Base-by-base conservation (phyloP, 2,797 vertebrate genomes). In the Florisuga fusca region DNA sequence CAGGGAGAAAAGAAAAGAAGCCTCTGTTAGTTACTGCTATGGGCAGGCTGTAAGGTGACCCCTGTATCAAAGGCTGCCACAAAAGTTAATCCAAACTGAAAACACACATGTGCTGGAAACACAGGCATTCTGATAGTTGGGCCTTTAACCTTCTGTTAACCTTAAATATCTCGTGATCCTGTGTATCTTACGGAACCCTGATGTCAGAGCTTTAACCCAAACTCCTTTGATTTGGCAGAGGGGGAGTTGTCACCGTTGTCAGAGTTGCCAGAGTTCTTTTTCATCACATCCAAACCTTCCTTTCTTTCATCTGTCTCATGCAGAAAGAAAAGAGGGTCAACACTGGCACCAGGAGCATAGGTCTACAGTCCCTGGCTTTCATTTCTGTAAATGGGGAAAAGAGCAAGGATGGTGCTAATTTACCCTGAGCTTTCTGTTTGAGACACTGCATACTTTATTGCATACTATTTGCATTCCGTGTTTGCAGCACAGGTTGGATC, bases 61-160 rank as follows among this genome's bases (percentile, higher is more conserved):
- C 58, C 72, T 34, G 21, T 22, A 75, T 78, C 72, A 81, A 85
- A 87, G 84, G 48, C 27, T 79, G 63, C 43, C 45, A 22, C 4
- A 46, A 71, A 29, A 74, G 50, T 76, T 66, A 75, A 79, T 89
- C 67, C 76, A 59, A 84, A 84, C 61, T 22, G 87, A 64, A 90
- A 91, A 66, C 43, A 71, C 9, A 27, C 73, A 63, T 66, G 72
- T 81, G 66, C 78, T 62, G 62, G 94, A 94, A 92, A 78, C 53
- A 76, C 27, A 23, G 25, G 16, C 43, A 62, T 84, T 86, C 83
- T 84, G 59, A 58, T 87, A 63, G 27, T 26, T 36, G 29, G 23
- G 50, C 59, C 36, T 86, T 75, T 88, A 89, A 71, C 85, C 61
- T 82, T 82, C 80, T 91, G 55, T 73, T 90, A 89, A 79, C 45